Conservation (phyloP, 2,797 vertebrate species). For the Takifugu rubripes region DNA sequence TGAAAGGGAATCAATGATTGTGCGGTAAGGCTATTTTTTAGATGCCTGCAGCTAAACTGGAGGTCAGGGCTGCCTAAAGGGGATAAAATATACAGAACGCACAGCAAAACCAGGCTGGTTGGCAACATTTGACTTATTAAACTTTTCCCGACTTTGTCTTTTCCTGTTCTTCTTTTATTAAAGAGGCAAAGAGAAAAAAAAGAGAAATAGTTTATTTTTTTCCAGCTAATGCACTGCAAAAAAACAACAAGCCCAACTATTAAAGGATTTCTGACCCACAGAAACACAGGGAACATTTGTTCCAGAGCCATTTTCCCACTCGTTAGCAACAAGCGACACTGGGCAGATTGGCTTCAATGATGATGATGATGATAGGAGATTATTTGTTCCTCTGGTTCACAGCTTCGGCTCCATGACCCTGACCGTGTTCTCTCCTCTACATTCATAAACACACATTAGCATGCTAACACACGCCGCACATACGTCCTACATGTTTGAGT, state of each 20-base stretch:
- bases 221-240: background rate
- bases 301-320: background rate
- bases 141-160: background rate
- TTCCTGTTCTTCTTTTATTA: background rate
- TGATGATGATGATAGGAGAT: too few relatives aligned
- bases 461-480: constrained; percentile 17
- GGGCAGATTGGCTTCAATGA: too few relatives aligned
- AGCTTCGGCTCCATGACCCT: background rate
- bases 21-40: constrained; percentile 18
- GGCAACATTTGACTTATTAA: background rate
- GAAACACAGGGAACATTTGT: background rate
- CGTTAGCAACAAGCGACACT: background rate
- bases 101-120: background rate
- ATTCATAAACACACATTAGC: constrained; percentile 27
- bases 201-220: background rate
- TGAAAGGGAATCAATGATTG: constrained; percentile 32
- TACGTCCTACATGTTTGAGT: constrained; percentile 21
- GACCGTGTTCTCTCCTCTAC: constrained; percentile 1
- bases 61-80: constrained; percentile 12
- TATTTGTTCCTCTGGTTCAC: background rate
- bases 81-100: constrained; percentile 5
- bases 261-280: background rate
- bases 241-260: background rate
- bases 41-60: constrained; percentile 12
- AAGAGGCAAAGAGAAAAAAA: background rate